Percentiles rank a stretch among this genome's conserved stretches.
Evolutionary conservation across 2,888 invertebrate genomes (phyloP).

Genomic region (Lasioglossum vierecki): DNA sequence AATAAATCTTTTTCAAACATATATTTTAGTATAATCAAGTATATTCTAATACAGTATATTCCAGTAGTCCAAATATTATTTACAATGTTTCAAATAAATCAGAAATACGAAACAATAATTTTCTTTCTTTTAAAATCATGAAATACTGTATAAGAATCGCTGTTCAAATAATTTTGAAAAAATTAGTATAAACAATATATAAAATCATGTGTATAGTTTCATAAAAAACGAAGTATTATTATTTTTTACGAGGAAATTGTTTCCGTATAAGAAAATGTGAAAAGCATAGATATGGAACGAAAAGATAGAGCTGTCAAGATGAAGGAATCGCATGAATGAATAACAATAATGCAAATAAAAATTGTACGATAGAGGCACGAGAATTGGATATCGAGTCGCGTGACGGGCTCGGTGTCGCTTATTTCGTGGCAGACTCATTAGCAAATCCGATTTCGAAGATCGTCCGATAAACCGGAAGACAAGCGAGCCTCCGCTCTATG

Average conservation of each 20-base stretch:
- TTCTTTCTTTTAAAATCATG: not conserved
- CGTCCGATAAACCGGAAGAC: slow-evolving; percentile 37
- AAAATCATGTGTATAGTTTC: not conserved
- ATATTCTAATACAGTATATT: too few species aligned
- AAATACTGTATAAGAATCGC: not conserved
- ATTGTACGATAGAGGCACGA: not conserved
- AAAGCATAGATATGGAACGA: not conserved
- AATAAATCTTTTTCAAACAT: not conserved
- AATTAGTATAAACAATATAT: not conserved
- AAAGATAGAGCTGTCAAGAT: not conserved
- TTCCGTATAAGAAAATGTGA: not conserved
- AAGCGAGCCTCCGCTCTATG: slow-evolving; percentile 55
- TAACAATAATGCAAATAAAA: slow-evolving; percentile 14
- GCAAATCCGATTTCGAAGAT: slow-evolving; percentile 37
- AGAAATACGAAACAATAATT: not conserved
- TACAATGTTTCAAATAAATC: not conserved
- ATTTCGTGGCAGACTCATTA: slow-evolving; percentile 30
- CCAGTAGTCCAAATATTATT: not conserved
- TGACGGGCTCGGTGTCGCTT: not conserved
- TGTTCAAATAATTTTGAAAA: not conserved
- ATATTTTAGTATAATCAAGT: too few species aligned
- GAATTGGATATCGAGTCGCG: not conserved
- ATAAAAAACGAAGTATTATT: not conserved
- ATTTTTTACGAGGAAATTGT: not conserved
- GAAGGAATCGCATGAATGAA: not conserved